Conservation (phyloP, 2,888 invertebrate genomes). For the Tenthredo mesomela region DNA sequence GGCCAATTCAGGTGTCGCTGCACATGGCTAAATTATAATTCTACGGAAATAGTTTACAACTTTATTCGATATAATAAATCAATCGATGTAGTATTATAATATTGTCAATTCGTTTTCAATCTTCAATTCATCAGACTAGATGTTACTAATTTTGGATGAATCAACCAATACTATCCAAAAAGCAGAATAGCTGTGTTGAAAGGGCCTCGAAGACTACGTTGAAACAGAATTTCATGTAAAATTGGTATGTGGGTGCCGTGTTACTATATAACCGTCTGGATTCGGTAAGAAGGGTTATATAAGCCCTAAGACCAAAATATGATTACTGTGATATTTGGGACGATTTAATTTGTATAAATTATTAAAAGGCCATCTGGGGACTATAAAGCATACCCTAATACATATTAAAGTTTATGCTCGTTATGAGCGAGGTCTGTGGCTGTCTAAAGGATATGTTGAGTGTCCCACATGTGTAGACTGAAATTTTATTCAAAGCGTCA, state of each 20-base stretch:
- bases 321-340: neutral
- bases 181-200: too few species aligned
- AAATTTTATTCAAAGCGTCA: neutral
- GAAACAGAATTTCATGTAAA: neutral
- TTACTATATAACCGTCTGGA: neutral
- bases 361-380: slow-evolving; percentile 3
- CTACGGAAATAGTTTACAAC: neutral
- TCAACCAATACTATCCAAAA: neutral
- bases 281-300: neutral
- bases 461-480: neutral
- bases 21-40: neutral
- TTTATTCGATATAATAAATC: neutral
- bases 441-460: neutral
- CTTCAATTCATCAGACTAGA: neutral
- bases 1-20: neutral
- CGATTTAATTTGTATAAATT: neutral
- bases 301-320: neutral
- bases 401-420: neutral
- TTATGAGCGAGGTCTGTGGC: neutral
- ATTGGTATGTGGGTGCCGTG: neutral
- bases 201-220: too few species aligned
- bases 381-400: neutral
- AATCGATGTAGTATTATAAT: neutral
- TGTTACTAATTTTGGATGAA: neutral
- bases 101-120: neutral